Base-by-base conservation (phyloP, 2,888 invertebrate genomes). In the Philonicus albiceps region DNA sequence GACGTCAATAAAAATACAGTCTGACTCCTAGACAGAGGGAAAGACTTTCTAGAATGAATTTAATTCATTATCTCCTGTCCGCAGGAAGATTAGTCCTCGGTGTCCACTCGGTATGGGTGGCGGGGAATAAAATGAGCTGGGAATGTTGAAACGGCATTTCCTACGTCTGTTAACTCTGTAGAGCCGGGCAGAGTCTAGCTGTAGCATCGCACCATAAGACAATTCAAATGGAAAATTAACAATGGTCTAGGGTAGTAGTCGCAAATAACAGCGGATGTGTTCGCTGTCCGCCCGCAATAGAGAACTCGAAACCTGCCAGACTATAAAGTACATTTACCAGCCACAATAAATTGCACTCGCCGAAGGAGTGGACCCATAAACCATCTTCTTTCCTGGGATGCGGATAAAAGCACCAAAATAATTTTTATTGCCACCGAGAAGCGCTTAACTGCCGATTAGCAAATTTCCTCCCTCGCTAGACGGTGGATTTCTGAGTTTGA, bases 171-270 rank as follows among this genome's bases (percentile, higher is more conserved):
- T 3, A 2, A 27, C 11, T 40, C 40, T 22, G 30, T 27, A 1
- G 13, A 16, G 11, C 43, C 40, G 11, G 22, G 78, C 37, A 19
- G n/a, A n/a, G n/a, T n/a, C n/a, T n/a, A n/a, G 11, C 19, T 16
- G 7, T 19, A 27, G 30, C 27, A 27, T 13, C 19, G 43, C 49
- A n/a, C 43, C 78, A 31, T 49, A 78, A 78, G 78, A 27, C 78
- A 78, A 78, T 78, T 78, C 78, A 78, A 30, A 49, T 78, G 78
- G 78, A 78, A 78, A 78, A 78, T 78, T 78, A 78, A 78, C 78
- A 78, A 78, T 78, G 78, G 78, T 8, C 49, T 27, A 22, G 22
- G 37, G 49, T 30, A 49, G 49, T 16, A 49, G 27, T 78, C 53
- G 30, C 49, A 78, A 78, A 27, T 19, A 76, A 40, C 1, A 43